A percentile compares a stretch with the other conserved stretches of the same genome.
Conservation (phyloP, 2,113 vertebrate species). For the Pyrgilauda ruficollis region DNA sequence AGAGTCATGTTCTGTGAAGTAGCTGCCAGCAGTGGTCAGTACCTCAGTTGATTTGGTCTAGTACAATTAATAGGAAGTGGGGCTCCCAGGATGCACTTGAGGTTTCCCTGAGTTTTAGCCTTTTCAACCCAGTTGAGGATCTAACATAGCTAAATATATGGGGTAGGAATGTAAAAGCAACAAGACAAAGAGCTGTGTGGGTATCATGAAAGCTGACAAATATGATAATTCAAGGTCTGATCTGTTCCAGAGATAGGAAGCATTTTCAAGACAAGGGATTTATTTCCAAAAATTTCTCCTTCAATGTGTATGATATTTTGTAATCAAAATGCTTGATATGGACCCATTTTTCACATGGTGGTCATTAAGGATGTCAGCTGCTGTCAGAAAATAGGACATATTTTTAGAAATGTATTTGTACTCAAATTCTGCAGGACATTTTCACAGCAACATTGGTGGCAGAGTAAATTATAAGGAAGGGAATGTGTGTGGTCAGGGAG, state of each 20-base stretch:
- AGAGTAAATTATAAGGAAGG: neutral
- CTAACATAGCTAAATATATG: neutral
- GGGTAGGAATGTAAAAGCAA: neutral
- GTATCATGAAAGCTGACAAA: neutral
- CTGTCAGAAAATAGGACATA: neutral
- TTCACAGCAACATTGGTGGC: neutral
- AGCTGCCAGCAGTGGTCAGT: neutral
- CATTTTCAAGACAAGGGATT: neutral
- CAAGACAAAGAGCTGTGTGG: neutral
- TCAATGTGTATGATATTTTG: neutral
- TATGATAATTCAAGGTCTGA: neutral
- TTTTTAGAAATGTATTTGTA: neutral
- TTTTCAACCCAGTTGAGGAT: neutral
- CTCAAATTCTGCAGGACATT: neutral
- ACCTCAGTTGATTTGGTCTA: neutral
- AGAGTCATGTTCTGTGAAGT: neutral
- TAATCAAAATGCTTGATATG: neutral
- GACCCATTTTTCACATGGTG: neutral
- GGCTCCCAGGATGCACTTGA: neutral
- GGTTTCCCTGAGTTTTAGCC: neutral
- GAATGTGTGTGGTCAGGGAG: neutral
- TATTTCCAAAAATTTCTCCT: neutral
- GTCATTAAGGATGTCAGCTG: neutral
- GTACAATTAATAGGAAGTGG: neutral
- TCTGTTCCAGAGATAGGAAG: neutral